phyloP scores from a whole-genome alignment of 2,797 vertebrate genomes.

The Pseudochromis fuscus region DNA sequence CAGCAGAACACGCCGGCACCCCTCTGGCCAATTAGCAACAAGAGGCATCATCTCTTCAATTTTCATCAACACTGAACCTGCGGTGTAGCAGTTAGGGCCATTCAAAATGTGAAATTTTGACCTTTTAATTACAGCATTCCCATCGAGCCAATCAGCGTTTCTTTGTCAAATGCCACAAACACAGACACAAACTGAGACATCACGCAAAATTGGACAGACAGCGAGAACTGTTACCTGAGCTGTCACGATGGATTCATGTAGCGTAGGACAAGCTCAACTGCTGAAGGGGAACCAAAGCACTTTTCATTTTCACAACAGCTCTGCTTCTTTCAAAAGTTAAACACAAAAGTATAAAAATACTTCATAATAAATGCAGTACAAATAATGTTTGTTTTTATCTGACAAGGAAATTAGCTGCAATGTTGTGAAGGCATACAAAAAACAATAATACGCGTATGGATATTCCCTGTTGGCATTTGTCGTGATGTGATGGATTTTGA shows the following conservation, averaged over 20 bases:
- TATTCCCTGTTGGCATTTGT: not conserved
- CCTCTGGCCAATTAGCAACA: constrained; percentile 60
- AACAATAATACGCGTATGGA: not conserved
- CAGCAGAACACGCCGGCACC: constrained; percentile 37
- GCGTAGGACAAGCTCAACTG: not conserved
- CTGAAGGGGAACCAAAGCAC: not conserved
- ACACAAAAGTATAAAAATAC: not conserved
- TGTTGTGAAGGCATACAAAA: not conserved
- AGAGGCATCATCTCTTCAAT: constrained; percentile 60
- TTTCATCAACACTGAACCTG: constrained; percentile 68
- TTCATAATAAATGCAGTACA: too few species aligned
- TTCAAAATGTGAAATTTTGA: constrained; percentile 63
- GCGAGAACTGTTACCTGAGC: constrained; percentile 36
- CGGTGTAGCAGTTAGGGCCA: constrained; percentile 56
- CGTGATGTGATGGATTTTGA: not conserved
- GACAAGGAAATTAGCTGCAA: not conserved
- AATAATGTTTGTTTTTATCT: too few species aligned
- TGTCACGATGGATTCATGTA: constrained; percentile 24
- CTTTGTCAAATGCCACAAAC: constrained; percentile 63
- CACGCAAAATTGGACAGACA: constrained; percentile 30
- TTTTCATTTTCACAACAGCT: too few species aligned
- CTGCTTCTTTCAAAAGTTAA: not conserved
- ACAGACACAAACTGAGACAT: constrained; percentile 26
- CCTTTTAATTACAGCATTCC: constrained; percentile 71
- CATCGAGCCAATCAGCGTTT: constrained; percentile 66